Percentiles rank a stretch among this genome's conserved stretches.
These are phyloP conservation scores for Cherax destructor DNA, from an alignment of 1,140 invertebrate genomes.

Conservation along the genomic window DNA sequence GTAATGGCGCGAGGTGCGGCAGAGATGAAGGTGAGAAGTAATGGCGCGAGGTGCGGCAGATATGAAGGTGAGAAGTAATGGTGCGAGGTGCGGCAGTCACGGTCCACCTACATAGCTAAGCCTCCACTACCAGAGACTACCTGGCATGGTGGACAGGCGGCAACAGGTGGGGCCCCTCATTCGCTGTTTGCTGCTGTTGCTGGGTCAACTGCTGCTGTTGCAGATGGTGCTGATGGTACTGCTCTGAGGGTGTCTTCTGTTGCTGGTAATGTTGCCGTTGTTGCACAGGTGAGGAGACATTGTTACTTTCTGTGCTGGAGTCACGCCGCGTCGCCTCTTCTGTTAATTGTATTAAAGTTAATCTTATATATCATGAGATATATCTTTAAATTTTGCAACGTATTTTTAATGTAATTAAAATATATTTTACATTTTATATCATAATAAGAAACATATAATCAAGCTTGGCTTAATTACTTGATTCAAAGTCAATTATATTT, in stretches of 20 bases:
- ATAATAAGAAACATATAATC: too few relatives aligned
- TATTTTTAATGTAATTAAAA: too few relatives aligned
- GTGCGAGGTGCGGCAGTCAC: constrained; percentile 45
- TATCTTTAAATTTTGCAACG: too few relatives aligned
- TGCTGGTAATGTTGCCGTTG: constrained; percentile 45
- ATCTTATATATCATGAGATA: too few relatives aligned
- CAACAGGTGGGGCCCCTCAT: constrained; percentile 49
- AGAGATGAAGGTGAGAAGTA: too few relatives aligned
- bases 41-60: too few relatives aligned
- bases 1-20: too few relatives aligned
- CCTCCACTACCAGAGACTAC: constrained; percentile 52
- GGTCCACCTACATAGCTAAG: constrained; percentile 66
- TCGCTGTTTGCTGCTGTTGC: background rate
- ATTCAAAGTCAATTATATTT: too few relatives aligned
- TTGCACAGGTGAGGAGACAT: constrained; percentile 43
- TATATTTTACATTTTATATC: too few relatives aligned
- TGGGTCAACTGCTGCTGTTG: background rate
- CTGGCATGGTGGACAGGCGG: constrained; percentile 59
- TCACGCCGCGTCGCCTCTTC: constrained; percentile 19
- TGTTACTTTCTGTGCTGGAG: constrained; percentile 57
- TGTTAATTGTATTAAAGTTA: background rate
- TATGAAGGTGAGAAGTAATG: constrained; percentile 3
- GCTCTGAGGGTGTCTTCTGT: constrained; percentile 6
- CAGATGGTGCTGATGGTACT: background rate
- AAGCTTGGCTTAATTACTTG: too few relatives aligned